Evolutionary conservation across 2,888 invertebrate species (phyloP).

Genomic region (Neoascia interrupta): DNA sequence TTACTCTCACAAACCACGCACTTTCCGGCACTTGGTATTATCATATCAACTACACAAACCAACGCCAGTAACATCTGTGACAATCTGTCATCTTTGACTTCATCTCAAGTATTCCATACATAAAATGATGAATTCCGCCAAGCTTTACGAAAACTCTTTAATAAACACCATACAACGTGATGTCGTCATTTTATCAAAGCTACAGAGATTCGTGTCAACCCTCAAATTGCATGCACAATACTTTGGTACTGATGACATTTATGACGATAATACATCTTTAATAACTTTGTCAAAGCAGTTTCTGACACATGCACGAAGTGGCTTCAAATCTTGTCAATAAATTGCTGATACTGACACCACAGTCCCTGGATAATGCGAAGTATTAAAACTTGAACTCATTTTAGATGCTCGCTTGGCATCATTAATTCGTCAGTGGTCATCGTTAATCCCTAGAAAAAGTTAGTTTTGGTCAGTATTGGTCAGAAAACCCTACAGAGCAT

Average conservation of each 20-base stretch:
- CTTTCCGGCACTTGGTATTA: slow-evolving; percentile 49
- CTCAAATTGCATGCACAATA: slow-evolving; percentile 28
- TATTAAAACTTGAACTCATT: slow-evolving; percentile 37
- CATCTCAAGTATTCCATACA: slow-evolving; percentile 30
- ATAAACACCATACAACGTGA: slow-evolving; percentile 64
- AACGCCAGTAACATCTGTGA: slow-evolving; percentile 35
- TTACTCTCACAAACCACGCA: slow-evolving; percentile 33
- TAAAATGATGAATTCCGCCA: slow-evolving; percentile 43
- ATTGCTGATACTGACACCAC: slow-evolving; percentile 20
- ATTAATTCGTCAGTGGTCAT: slow-evolving; percentile 62
- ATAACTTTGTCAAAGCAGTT: slow-evolving; percentile 63
- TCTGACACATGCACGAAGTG: slow-evolving; percentile 14
- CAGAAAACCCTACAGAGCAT: too few relatives aligned
- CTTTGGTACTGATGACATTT: slow-evolving; percentile 46
- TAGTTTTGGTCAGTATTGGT: slow-evolving; percentile 1
- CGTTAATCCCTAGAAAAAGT: slow-evolving; percentile 35
- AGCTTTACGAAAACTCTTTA: slow-evolving; percentile 40
- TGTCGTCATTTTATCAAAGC: slow-evolving; percentile 37
- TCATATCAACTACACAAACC: slow-evolving; percentile 20
- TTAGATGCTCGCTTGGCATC: slow-evolving; percentile 25
- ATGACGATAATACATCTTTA: slow-evolving; percentile 66
- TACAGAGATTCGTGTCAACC: slow-evolving; percentile 14
- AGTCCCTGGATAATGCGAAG: background rate
- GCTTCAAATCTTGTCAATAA: slow-evolving; percentile 62
- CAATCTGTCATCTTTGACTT: slow-evolving; percentile 37